A percentile compares a stretch with the other conserved stretches of the same genome.
Conservation (phyloP, 2,888 invertebrate genomes). For the Brachycybe producta region DNA sequence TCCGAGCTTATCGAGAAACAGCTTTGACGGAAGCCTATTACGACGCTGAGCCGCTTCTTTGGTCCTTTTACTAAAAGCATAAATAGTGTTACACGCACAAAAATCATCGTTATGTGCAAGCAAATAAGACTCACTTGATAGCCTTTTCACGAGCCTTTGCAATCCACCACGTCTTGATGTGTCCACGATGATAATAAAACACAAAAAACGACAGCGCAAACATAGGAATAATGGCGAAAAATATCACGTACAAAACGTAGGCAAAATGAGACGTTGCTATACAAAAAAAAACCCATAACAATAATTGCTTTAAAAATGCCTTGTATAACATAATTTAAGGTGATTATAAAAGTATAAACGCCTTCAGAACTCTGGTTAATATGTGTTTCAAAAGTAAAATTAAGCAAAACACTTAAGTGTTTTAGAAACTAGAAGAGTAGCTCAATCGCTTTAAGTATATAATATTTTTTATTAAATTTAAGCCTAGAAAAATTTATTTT, state of each 20-base stretch:
- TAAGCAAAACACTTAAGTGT: no score
- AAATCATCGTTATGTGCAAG: neutral
- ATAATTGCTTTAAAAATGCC: neutral
- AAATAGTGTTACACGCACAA: no score
- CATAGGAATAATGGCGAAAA: constrained; percentile 69
- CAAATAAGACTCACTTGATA: constrained; percentile 22
- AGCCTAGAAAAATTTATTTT: no score
- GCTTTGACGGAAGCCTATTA: constrained; percentile 15
- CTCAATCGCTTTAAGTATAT: no score
- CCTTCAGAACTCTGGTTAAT: no score
- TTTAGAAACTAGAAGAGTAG: no score
- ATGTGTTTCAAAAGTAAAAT: no score
- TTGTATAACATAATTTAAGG: constrained; percentile 17
- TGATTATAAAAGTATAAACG: neutral
- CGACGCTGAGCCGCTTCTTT: constrained; percentile 23
- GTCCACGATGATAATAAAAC: constrained; percentile 59
- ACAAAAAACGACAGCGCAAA: constrained; percentile 52
- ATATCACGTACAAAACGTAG: constrained; percentile 71
- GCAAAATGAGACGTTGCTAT: constrained; percentile 64
- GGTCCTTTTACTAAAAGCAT: constrained; percentile 23
- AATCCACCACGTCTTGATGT: constrained; percentile 44
- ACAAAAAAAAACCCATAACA: constrained; percentile 28
- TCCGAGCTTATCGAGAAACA: no score
- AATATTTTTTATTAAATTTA: no score
- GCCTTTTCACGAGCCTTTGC: constrained; percentile 24